Percentiles rank a stretch among this genome's conserved stretches.
Evolutionary conservation across 23 tunicate species (phyloP).

Genomic region (Phallusia fumigata): DNA sequence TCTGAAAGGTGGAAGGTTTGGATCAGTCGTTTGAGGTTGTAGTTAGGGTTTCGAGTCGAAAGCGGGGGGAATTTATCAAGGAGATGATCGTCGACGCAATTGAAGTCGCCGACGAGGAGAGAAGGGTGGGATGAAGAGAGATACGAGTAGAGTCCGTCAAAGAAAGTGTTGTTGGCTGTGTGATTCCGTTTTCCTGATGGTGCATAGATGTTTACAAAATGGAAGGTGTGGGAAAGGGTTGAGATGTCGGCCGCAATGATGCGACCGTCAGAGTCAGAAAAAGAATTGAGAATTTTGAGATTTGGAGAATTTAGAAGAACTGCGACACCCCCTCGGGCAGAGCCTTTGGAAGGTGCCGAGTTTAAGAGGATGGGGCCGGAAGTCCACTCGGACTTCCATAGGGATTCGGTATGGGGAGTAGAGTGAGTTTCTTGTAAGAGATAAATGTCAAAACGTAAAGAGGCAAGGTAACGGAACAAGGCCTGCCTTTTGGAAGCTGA

Average conservation of each 20-base stretch:
- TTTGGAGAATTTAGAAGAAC: background rate
- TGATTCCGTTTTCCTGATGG: background rate
- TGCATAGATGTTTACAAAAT: background rate
- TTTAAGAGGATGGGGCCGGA: conserved; percentile 12
- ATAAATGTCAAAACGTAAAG: background rate
- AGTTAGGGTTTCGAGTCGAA: background rate
- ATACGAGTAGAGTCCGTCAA: background rate
- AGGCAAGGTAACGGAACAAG: background rate
- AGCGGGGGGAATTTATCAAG: background rate
- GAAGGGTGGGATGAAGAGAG: background rate
- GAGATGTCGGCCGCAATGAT: background rate
- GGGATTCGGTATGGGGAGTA: conserved; percentile 4
- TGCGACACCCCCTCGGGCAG: conserved; percentile 4
- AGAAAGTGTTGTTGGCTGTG: background rate
- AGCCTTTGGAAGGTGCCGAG: conserved; percentile 5
- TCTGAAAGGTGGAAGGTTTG: background rate
- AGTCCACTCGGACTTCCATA: background rate
- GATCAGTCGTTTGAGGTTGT: background rate
- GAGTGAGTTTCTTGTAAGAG: background rate
- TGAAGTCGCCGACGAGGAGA: too few relatives aligned
- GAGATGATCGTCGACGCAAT: background rate
- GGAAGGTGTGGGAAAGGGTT: background rate
- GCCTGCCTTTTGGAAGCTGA: background rate
- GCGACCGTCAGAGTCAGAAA: background rate
- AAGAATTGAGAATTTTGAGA: background rate